Evolutionary conservation across 2,888 invertebrate genomes (phyloP).

Genomic region (Caenorhabditis wallacei): DNA sequence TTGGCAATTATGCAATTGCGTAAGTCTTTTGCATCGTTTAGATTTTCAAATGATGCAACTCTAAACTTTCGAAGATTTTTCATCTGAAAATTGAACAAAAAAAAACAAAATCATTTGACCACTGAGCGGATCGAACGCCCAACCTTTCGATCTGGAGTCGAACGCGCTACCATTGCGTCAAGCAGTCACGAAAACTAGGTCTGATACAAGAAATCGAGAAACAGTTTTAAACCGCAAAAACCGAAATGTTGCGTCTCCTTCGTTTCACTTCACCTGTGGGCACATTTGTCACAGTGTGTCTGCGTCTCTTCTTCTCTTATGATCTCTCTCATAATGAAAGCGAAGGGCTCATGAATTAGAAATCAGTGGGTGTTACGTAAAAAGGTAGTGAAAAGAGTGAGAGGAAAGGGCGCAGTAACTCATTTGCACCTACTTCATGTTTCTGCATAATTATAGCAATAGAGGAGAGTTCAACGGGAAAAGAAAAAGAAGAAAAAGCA

Average conservation of each 20-base stretch:
- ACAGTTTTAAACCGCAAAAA: background rate
- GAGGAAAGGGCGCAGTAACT: slow-evolving; percentile 1
- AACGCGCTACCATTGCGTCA: slow-evolving; percentile 78
- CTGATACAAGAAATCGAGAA: too few relatives aligned
- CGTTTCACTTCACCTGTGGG: slow-evolving; percentile 14
- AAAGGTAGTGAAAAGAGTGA: background rate
- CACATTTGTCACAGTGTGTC: slow-evolving; percentile 29
- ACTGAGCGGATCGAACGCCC: slow-evolving; percentile 59
- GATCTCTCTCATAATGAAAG: slow-evolving; percentile 39
- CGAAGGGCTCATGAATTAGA: slow-evolving; percentile 58
- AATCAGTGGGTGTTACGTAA: slow-evolving; percentile 53
- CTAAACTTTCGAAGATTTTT: too few relatives aligned
- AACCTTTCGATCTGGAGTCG: slow-evolving; percentile 78
- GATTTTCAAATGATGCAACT: too few relatives aligned
- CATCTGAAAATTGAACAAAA: too few relatives aligned
- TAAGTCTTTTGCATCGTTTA: too few relatives aligned
- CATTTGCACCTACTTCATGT: slow-evolving; percentile 59
- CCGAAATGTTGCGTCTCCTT: slow-evolving; percentile 17
- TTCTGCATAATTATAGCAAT: slow-evolving; percentile 48
- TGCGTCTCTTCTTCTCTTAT: slow-evolving; percentile 9
- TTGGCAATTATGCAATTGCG: too few relatives aligned
- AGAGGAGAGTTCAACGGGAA: background rate
- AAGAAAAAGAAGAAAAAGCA: slow-evolving; percentile 8
- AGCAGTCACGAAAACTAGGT: slow-evolving; percentile 53
- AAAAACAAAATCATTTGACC: slow-evolving; percentile 18